These are phyloP conservation scores for Eupsittula cactorum DNA, from an alignment of 2,113 vertebrate species.

Conservation along the genomic window DNA sequence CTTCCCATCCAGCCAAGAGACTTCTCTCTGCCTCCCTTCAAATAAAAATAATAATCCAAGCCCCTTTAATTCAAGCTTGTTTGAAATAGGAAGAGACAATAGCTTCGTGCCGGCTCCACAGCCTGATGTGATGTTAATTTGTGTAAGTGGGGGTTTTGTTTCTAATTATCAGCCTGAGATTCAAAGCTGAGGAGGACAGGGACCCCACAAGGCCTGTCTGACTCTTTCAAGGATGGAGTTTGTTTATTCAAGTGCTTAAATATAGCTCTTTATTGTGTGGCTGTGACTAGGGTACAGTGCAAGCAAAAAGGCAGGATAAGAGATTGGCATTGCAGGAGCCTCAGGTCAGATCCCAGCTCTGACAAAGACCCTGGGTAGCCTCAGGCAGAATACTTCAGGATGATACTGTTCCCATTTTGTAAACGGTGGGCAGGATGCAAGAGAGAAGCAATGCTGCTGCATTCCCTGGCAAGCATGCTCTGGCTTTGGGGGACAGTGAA, in stretches of 20 bases:
- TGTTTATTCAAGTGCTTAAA: not conserved
- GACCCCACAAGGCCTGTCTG: not conserved
- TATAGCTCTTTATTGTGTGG: not conserved
- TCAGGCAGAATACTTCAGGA: not conserved
- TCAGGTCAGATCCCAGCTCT: not conserved
- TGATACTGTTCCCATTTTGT: not conserved
- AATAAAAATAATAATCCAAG: not conserved
- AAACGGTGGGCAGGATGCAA: not conserved
- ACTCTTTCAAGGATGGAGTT: not conserved
- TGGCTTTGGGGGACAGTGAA: not conserved
- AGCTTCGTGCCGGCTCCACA: not conserved
- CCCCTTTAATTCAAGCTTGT: not conserved
- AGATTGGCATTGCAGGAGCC: not conserved
- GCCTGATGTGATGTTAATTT: not conserved
- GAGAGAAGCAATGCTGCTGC: not conserved
- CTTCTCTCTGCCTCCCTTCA: not conserved
- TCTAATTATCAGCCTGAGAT: conserved; percentile 7
- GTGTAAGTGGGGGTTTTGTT: not conserved
- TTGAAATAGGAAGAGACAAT: not conserved
- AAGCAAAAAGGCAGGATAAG: not conserved
- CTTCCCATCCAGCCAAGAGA: not conserved
- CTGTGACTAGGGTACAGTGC: not conserved
- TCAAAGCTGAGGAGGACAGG: not conserved
- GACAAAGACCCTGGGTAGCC: not conserved
- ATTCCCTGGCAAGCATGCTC: not conserved